phyloP scores from a whole-genome alignment of 2,888 invertebrate species.

The Heliconius ismenius region DNA sequence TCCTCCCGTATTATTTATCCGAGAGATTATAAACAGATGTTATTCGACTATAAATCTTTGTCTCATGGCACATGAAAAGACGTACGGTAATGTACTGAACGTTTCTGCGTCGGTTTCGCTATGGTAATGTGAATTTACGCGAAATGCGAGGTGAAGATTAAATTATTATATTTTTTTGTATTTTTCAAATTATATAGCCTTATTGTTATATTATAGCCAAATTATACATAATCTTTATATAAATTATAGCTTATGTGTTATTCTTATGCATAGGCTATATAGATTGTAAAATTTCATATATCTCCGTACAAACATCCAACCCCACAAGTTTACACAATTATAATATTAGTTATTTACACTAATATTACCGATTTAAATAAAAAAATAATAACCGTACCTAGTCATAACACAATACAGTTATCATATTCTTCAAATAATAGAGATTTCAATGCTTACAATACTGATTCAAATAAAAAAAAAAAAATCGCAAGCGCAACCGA shows the following conservation, averaged over 20 bases:
- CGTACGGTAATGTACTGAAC: constrained; percentile 35
- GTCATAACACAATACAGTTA: not conserved
- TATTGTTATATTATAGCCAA: no score
- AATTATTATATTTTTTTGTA: no score
- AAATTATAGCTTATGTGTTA: no score
- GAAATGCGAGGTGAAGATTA: not conserved
- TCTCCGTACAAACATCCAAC: no score
- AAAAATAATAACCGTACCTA: not conserved
- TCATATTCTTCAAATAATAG: not conserved
- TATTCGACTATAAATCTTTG: constrained; percentile 70
- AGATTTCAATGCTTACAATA: not conserved
- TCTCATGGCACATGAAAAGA: constrained; percentile 49
- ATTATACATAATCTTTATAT: no score
- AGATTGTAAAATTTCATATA: no score
- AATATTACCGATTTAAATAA: not conserved
- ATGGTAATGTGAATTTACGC: constrained; percentile 32
- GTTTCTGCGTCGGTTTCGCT: constrained; percentile 37
- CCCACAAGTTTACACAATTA: no score
- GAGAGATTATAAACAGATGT: constrained; percentile 76
- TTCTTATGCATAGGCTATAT: no score
- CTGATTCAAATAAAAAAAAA: not conserved
- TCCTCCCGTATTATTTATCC: constrained; percentile 68
- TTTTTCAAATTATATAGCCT: no score
- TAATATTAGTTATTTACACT: no score
- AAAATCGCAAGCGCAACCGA: constrained; percentile 14